Percentiles rank a stretch among this genome's conserved stretches.
These are phyloP conservation scores for Alligator mississippiensis DNA, from an alignment of 2,113 vertebrate species.

Conservation along the genomic window DNA sequence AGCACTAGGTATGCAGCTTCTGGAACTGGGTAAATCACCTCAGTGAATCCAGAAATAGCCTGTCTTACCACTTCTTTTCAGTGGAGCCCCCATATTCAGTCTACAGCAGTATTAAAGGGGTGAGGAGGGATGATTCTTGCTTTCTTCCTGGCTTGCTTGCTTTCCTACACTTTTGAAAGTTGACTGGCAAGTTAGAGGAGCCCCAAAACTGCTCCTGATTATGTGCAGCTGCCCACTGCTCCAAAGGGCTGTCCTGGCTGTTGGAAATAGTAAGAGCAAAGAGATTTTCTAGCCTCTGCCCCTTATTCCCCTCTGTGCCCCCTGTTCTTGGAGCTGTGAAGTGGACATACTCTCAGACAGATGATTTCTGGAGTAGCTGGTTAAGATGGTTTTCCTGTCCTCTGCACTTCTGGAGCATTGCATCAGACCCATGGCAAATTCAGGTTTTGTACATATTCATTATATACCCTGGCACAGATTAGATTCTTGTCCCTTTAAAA, in stretches of 20 bases:
- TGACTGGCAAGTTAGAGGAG: not conserved
- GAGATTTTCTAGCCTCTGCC: accelerated
- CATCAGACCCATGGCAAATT: not conserved
- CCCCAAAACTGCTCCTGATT: accelerated
- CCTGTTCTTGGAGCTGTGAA: accelerated
- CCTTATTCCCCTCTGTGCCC: not conserved
- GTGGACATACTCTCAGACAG: not conserved
- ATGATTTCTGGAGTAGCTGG: not conserved
- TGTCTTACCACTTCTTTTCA: too few species aligned
- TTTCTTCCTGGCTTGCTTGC: not conserved
- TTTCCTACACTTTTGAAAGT: not conserved
- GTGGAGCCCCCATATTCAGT: not conserved
- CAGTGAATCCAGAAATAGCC: not conserved
- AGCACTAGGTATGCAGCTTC: accelerated
- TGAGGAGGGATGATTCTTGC: not conserved
- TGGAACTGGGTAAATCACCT: not conserved
- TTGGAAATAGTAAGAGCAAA: not conserved
- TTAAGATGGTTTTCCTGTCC: not conserved
- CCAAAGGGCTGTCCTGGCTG: accelerated
- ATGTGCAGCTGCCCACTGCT: accelerated
- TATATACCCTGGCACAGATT: not conserved
- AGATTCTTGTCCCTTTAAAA: constrained; percentile 33
- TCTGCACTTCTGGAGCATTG: not conserved
- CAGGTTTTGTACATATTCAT: not conserved
- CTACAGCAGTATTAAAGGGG: not conserved